A percentile compares a stretch with the other conserved stretches of the same genome.
These are phyloP conservation scores for Leptocoma aspasia DNA, from an alignment of 2,113 vertebrate species.

Conservation along the genomic window DNA sequence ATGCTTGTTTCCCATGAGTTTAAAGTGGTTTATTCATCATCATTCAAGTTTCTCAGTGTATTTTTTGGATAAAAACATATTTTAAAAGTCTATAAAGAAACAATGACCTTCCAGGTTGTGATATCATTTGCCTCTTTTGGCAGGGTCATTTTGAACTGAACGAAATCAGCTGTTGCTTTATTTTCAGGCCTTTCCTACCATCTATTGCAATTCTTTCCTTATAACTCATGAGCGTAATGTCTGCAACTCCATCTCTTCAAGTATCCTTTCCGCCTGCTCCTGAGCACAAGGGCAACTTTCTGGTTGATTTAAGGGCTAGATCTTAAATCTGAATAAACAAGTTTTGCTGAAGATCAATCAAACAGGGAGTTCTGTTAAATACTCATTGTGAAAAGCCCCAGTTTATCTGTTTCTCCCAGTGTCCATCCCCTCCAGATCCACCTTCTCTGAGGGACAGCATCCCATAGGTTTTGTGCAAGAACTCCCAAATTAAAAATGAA, in stretches of 20 bases:
- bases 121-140: conserved; percentile 51
- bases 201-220: neutral
- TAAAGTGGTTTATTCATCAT: neutral
- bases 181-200: neutral
- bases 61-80: conserved; percentile 22
- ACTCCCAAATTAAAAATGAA: neutral
- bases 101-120: conserved; percentile 36
- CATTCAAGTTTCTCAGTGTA: neutral
- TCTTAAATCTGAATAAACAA: neutral
- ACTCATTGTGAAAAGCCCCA: neutral
- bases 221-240: neutral
- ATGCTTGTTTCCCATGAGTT: neutral
- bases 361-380: neutral
- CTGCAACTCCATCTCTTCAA: neutral
- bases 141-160: conserved; percentile 55
- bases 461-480: neutral
- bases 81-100: conserved; percentile 13
- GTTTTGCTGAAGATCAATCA: neutral
- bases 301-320: neutral
- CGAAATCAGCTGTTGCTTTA: conserved; percentile 24
- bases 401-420: neutral
- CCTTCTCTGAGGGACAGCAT: neutral
- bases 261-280: neutral
- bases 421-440: fast-evolving
- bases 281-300: neutral